Base-by-base conservation (phyloP, 1,140 invertebrate genomes). In the Halesus radiatus region DNA sequence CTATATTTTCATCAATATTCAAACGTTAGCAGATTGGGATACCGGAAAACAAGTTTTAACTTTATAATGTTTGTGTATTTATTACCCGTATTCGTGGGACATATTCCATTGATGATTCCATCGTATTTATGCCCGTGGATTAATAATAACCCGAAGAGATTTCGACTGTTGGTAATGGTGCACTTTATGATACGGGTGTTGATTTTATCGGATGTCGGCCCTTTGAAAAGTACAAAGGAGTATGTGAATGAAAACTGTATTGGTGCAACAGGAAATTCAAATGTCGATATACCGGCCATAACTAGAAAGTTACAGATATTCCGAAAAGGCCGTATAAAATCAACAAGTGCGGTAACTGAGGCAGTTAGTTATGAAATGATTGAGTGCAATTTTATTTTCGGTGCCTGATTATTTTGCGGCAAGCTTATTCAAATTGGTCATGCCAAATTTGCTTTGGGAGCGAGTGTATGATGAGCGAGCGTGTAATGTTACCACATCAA, bases 321-420 rank as follows among this genome's bases (percentile, higher is more conserved):
- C 22, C 37, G 66, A 74, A 56, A 54, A 74, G 53, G 50, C 50
- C 18, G 26, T 54, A 74, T 54, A 6, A 72, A 72, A 74, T 56
- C 70, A 53, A 29, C 70, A 74, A 74, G 22, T 29, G 50, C 53
- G 50, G 50, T 56, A 56, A 74, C 26, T 54, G 26, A 3, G 18
- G 29, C 32, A 37, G 32, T 6, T 74, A 74, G 70, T 74, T 74
- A 74, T 53, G 70, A 53, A 74, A 74, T 74, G 23, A 74, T 74
- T 56, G 70, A 56, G 23, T 54, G 29, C 52, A 74, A 74, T 74
- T 73, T 53, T 54, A 54, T 73, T 74, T 54, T 74, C 50, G 53
- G 15, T 74, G 52, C 29, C 50, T 54, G 50, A 54, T 74, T 53
- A 56, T 74, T 53, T 54, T 32, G 70, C 70, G 50, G 26, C 56